Evolutionary conservation across 2,888 invertebrate species (phyloP), one percentile per base, ranked within the genome.

Genomic region (Lottia gigantea): DNA sequence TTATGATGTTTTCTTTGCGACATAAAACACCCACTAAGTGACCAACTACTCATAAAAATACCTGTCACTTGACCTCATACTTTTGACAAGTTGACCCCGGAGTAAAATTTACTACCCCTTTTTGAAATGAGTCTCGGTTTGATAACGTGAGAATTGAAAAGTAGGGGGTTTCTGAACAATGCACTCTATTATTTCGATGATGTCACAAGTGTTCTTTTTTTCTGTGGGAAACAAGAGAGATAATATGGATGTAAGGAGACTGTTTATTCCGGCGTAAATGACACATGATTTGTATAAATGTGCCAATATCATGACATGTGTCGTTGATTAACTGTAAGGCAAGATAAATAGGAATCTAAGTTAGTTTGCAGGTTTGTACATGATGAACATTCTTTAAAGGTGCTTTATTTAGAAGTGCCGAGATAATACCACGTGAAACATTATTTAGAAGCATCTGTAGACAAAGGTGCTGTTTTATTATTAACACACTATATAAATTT

Each of bases 191-290:
- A 55, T 55, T 23, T 23, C 19, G 12, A 23, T 55, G 55, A 55
- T 23, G 55, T 55, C 55, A 55, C 55, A 19, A 23, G 55, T 55
- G 55, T 19, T 55, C 23, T 23, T 55, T 55, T 55, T 55, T 55
- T 23, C 8, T 23, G 19, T 19, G 19, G 55, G 55, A 55, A 55
- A 55, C 55, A 55, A 55, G 19, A 55, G 55, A 23, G 55, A 23
- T 15, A 55, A 19, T 55, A 55, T 23, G 12, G 55, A 55, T 15
- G 55, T 55, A 55, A 55, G 23, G 23, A 23, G 55, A 23, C 23
- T 55, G 55, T 55, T 55, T 55, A 55, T 55, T 55, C 55, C 55
- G 55, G 23, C 55, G 23, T 19, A 55, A 55, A 23, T 55, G 55
- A 55, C 55, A 55, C 55, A 23, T 55, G 55, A 55, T 55, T 55